A percentile compares a stretch with the other conserved stretches of the same genome.
Evolutionary conservation across 2,113 vertebrate genomes (phyloP).

Genomic region (Australoheros scitulus): DNA sequence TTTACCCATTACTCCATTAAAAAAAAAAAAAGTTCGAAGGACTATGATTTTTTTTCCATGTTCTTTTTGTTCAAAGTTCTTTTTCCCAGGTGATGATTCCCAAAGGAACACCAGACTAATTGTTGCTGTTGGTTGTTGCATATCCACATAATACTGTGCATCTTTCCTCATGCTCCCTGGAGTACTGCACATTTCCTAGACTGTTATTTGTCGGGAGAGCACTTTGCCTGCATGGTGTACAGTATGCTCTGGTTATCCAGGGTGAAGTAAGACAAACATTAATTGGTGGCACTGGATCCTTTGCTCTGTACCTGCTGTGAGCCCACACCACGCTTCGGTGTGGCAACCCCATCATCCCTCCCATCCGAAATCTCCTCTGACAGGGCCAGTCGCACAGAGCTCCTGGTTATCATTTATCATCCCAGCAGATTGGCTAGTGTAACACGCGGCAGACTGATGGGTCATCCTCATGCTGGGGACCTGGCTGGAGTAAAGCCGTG

Average conservation of each 20-base stretch:
- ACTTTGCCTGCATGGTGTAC: conserved; percentile 48
- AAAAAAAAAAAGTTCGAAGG: neutral
- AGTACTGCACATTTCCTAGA: conserved; percentile 54
- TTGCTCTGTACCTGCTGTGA: conserved; percentile 66
- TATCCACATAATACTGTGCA: conserved; percentile 56
- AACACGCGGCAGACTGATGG: conserved; percentile 74
- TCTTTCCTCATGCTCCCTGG: conserved; percentile 63
- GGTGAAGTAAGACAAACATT: conserved; percentile 74
- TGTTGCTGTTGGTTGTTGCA: conserved; percentile 54
- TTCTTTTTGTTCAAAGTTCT: conserved; percentile 16
- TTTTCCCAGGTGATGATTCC: conserved; percentile 48
- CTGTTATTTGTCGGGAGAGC: conserved; percentile 67
- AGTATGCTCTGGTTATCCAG: conserved; percentile 61
- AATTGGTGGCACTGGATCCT: conserved; percentile 74
- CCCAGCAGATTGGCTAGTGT: conserved; percentile 74
- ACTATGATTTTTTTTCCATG: neutral
- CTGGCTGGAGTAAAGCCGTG: conserved; percentile 65
- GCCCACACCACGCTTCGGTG: conserved; percentile 47
- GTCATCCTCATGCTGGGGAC: conserved; percentile 76
- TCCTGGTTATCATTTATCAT: conserved; percentile 82
- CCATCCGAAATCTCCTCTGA: conserved; percentile 75
- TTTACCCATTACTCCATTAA: neutral
- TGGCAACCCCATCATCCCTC: conserved; percentile 70
- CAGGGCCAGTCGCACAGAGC: conserved; percentile 75
- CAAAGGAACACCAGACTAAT: conserved; percentile 53